Evolutionary conservation across 2,888 invertebrate species (phyloP), one percentile per base, ranked within the genome.

Genomic region (Ormyrus pomaceus): DNA sequence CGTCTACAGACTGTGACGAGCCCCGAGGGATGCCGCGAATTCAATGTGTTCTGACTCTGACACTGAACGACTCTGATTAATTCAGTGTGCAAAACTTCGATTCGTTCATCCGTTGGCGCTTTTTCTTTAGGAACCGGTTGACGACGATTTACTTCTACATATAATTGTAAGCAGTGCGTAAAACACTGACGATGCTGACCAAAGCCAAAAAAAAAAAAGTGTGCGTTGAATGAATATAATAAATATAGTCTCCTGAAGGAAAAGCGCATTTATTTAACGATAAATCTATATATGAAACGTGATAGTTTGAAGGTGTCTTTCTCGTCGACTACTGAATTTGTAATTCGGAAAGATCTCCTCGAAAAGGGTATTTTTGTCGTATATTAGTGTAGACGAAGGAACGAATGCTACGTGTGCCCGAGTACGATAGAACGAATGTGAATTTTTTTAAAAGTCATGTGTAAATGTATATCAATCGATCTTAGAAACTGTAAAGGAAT

Each of bases 1-100:
- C 46, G 84, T 86, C 62, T 86, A 86, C 82, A 82, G 82, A 83
- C 84, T 86, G 66, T 86, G 84, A 86, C 79, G 75, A 72, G 69
- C 59, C 68, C 9, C 50, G n/a, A 11, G 13, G 70, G 66, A 70
- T 62, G 69, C 68, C 79, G 78, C 72, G 58, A 78, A 13, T 6
- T 34, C 6, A n/a, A 6, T 61, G 19, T 68, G 61, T 45, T 62
- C 55, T 6, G 13, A 34, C 11, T 9, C 19, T 55, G 65, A 61
- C 50, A 70, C 9, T 55, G 11, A 2, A 11, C 48, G 8, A 19
- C 19, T 34, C 11, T 19, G 9, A 61, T 50, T 9, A 65, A 8
- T 0, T 34, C 10, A 66, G 61, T 70, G 45, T 19, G 11, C 34
- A 34, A 50, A 51, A 7, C 51, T 46, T n/a, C n/a, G 7, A 71